Conservation (phyloP, 1,140 invertebrate genomes). For the Tribolium madens region DNA sequence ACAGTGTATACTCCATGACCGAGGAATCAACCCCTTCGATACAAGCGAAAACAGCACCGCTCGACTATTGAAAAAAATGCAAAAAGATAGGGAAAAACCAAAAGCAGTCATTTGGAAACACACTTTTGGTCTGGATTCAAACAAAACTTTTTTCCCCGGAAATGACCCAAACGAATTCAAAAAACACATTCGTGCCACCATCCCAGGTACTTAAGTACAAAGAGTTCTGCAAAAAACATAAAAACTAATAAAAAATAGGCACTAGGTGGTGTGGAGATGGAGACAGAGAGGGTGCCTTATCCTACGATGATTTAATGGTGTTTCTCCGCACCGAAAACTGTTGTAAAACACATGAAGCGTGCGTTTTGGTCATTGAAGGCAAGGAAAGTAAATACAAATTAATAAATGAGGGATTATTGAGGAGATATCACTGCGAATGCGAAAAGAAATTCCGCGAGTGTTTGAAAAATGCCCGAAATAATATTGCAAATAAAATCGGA, state of each 20-base stretch:
- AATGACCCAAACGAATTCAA: background rate
- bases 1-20: conserved; percentile 14
- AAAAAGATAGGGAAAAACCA: background rate
- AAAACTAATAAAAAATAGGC: no score
- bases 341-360: conserved; percentile 65
- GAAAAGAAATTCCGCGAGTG: background rate
- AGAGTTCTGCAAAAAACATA: no score
- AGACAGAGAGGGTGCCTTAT: conserved; percentile 62
- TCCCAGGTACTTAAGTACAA: conserved; percentile 16
- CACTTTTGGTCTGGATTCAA: background rate
- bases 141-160: conserved; percentile 24
- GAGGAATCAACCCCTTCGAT: background rate
- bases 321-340: conserved; percentile 69
- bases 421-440: conserved; percentile 45
- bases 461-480: background rate
- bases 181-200: background rate
- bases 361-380: conserved; percentile 54
- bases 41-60: background rate
- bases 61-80: background rate
- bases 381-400: conserved; percentile 48
- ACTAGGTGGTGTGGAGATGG: conserved; percentile 73
- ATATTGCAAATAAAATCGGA: background rate
- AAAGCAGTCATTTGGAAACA: background rate
- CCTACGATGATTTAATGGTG: conserved; percentile 67
- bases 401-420: conserved; percentile 67